Conservation (phyloP, 2,113 vertebrate species). For the Channa maculata region DNA sequence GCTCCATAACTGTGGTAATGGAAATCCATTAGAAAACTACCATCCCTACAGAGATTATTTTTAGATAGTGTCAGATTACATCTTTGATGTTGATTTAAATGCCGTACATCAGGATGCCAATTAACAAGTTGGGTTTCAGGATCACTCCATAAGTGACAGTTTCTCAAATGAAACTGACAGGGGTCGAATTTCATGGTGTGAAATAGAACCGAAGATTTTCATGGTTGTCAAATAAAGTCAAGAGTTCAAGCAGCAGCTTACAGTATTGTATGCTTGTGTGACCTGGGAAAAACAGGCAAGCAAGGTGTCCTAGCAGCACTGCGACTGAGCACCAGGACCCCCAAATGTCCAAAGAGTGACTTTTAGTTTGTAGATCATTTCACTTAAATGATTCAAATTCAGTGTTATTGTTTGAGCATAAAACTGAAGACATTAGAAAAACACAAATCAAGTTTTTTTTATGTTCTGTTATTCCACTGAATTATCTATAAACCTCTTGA, state of each 20-base stretch:
- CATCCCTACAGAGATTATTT: conserved; percentile 9
- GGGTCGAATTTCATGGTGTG: conserved; percentile 19
- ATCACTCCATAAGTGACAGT: conserved; percentile 16
- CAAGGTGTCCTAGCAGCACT: too few relatives aligned
- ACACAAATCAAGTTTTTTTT: too few relatives aligned
- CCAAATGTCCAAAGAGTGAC: too few relatives aligned
- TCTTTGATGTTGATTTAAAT: conserved; percentile 14
- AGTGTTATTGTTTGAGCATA: too few relatives aligned
- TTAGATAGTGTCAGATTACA: neutral
- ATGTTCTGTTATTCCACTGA: too few relatives aligned
- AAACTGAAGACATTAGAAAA: too few relatives aligned
- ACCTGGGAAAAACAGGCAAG: neutral
- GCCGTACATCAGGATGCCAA: conserved; percentile 5
- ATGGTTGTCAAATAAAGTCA: conserved; percentile 49
- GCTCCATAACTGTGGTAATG: neutral
- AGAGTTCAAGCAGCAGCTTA: neutral
- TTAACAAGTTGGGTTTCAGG: conserved; percentile 7
- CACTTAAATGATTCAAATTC: too few relatives aligned
- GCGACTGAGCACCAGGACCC: too few relatives aligned
- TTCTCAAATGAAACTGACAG: conserved; percentile 49
- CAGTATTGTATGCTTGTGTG: neutral
- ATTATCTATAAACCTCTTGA: too few relatives aligned
- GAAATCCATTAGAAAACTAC: neutral
- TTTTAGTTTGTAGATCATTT: too few relatives aligned
- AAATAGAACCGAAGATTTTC: too few relatives aligned